Evolutionary conservation across 2,888 invertebrate genomes (phyloP), one percentile per base, ranked within the genome.

Genomic region (Branchipolynoe longqiensis): DNA sequence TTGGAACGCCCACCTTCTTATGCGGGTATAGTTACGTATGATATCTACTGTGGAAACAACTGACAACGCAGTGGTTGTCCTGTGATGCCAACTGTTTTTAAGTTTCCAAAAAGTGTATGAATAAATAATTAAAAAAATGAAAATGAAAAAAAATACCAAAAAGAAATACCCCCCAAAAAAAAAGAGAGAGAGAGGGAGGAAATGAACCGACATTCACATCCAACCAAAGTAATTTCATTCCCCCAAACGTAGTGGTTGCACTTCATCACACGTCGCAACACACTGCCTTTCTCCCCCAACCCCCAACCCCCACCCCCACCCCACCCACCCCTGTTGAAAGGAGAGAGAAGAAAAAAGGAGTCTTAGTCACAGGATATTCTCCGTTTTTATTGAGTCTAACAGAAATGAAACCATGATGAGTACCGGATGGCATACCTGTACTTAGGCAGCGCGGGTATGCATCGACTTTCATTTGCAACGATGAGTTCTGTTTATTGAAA

Each of bases 11-110:
- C 69, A 69, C 36, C 69, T 69, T 69, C 33, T 69, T 38, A 69
- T 69, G 69, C 69, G 69, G 69, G 69, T 69, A 36, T 1, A 12
- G 25, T 56, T n/a, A 25, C 56, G 56, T 56, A 62, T 14, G 25
- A 62, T 48, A 48, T 18, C 48, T 48, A 69, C 36, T 69, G 69
- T 69, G 38, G 69, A 69, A 38, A 69, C 69, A n/a, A n/a, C n/a
- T n/a, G n/a, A n/a, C 69, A 38, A 69, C 36, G 69, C 36, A 36
- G 18, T 69, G 69, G 69, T 69, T 69, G 69, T 69, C 69, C 33
- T 69, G 69, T 69, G 69, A 69, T 69, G 69, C 69, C 69, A 69
- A 38, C 69, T 69, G 69, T 36, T 69, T 62, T 69, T 69, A 36
- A 69, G 69, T 69, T 69, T 69, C 69, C 69, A 31, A 25, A 62